phyloP scores from a whole-genome alignment of 2,113 vertebrate genomes.

The Motacilla alba region DNA sequence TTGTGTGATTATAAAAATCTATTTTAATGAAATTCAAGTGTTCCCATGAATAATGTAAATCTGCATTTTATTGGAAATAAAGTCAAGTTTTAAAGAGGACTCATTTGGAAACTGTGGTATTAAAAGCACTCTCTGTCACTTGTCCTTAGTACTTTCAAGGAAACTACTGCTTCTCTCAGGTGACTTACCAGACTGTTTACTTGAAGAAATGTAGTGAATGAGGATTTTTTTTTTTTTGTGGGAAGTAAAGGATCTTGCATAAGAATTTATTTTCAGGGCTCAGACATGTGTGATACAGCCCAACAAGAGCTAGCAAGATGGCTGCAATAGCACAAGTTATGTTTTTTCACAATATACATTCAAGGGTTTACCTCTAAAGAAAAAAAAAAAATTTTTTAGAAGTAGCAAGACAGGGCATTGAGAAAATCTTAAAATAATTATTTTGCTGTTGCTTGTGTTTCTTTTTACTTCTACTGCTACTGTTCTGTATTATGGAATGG shows the following conservation, averaged over 20 bases:
- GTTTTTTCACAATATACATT: neutral
- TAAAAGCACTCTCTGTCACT: conserved; percentile 10
- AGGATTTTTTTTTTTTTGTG: neutral
- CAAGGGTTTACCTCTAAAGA: neutral
- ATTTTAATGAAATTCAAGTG: conserved; percentile 67
- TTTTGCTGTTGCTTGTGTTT: neutral
- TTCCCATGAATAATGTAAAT: conserved; percentile 64
- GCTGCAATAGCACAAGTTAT: neutral
- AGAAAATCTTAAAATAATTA: neutral
- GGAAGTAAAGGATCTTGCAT: neutral
- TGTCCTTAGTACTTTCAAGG: conserved; percentile 1
- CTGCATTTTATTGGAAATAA: conserved; percentile 56
- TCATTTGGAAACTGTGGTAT: conserved; percentile 39
- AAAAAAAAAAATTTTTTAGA: neutral
- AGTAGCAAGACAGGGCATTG: neutral
- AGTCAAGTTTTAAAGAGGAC: conserved; percentile 57
- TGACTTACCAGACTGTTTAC: neutral
- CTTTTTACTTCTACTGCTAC: neutral
- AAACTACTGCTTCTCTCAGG: neutral
- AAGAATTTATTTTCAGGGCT: neutral
- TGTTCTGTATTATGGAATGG: neutral
- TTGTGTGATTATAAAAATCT: conserved; percentile 68
- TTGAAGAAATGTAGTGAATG: neutral
- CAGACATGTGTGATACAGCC: neutral
- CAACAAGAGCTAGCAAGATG: neutral